phyloP scores from a whole-genome alignment of 2,888 invertebrate species.

The Matsumyia berberina region DNA sequence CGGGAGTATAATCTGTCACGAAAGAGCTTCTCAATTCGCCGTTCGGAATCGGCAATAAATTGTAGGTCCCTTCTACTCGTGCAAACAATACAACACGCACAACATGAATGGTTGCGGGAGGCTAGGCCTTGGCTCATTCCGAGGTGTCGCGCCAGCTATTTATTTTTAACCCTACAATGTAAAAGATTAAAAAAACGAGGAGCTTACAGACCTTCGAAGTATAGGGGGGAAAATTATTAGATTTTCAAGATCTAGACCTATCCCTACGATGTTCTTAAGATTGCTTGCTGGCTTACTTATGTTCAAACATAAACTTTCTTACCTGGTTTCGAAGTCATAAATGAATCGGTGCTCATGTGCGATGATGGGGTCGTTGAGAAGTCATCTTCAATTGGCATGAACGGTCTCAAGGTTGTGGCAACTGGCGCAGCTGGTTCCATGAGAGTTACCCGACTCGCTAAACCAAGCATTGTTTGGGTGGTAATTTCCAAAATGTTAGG shows the following conservation, averaged over 20 bases:
- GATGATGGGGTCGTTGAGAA: constrained; percentile 58
- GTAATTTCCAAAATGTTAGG: constrained; percentile 82
- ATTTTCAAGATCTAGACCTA: not conserved
- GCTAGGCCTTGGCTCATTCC: no score
- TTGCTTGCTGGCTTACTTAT: not conserved
- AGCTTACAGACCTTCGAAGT: no score
- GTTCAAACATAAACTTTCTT: not conserved
- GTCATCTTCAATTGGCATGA: constrained; percentile 77
- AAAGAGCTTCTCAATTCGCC: no score
- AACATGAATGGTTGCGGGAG: no score
- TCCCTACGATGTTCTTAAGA: not conserved
- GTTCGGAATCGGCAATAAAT: no score
- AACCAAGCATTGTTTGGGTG: constrained; percentile 83
- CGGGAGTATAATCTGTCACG: no score
- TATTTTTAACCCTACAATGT: no score
- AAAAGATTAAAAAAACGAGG: no score
- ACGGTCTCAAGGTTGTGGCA: constrained; percentile 80
- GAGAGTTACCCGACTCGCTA: constrained; percentile 84
- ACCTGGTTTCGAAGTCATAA: constrained; percentile 63
- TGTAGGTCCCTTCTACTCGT: no score
- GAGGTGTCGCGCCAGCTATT: no score
- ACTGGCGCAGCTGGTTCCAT: constrained; percentile 85
- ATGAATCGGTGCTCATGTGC: constrained; percentile 48
- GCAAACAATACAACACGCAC: no score
- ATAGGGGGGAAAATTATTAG: no score